phyloP scores from a whole-genome alignment of 2,888 invertebrate species.

The Toxonevra muliebris region DNA sequence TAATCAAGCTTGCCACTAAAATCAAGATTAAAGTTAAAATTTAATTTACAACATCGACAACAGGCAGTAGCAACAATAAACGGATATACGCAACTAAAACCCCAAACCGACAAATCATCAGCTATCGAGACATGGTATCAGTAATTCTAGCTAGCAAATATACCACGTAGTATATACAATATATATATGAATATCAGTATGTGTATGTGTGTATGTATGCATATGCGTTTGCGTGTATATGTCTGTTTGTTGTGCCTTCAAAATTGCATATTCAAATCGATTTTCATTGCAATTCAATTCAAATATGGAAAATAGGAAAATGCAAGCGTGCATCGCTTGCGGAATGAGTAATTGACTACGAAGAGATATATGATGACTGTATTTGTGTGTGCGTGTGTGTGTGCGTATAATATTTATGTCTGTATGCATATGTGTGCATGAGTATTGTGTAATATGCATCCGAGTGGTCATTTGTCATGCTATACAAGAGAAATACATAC shows the following conservation, averaged over 20 bases:
- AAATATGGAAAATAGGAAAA: neutral
- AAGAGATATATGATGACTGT: neutral
- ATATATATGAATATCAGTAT: slow-evolving; percentile 27
- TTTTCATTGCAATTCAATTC: slow-evolving; percentile 32
- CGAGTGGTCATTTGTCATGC: slow-evolving; percentile 26
- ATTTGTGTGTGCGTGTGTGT: neutral
- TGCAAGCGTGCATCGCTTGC: slow-evolving; percentile 11
- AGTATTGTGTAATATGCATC: slow-evolving; percentile 12
- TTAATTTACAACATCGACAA: slow-evolving; percentile 28
- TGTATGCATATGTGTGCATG: slow-evolving; percentile 2
- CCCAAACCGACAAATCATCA: slow-evolving; percentile 27
- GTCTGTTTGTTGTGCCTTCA: slow-evolving; percentile 18
- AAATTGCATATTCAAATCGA: slow-evolving; percentile 31
- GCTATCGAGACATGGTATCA: slow-evolving; percentile 19
- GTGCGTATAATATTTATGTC: neutral
- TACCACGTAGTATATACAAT: neutral
- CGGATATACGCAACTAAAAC: slow-evolving; percentile 23
- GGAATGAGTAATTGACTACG: slow-evolving; percentile 33
- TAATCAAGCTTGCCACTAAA: slow-evolving; percentile 17
- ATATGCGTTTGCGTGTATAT: neutral
- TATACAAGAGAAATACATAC: neutral
- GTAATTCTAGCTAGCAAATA: neutral
- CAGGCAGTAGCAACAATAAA: slow-evolving; percentile 9
- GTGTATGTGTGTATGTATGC: slow-evolving; percentile 22
- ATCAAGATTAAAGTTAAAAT: slow-evolving; percentile 26